Base-by-base conservation (phyloP, 2,888 invertebrate species). In the Fragum fragum region DNA sequence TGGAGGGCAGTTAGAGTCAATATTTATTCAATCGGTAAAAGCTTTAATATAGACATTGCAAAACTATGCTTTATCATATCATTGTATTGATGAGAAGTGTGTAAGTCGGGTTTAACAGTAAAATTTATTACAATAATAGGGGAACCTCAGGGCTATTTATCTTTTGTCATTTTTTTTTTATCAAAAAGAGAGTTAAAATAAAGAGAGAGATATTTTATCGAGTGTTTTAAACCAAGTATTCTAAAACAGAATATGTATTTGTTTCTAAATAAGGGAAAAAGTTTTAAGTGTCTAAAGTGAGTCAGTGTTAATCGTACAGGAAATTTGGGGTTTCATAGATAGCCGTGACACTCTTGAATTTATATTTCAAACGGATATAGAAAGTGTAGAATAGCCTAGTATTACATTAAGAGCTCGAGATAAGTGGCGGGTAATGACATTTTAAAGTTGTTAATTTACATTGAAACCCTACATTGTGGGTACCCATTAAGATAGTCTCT, bases 11-110 rank as follows among this genome's bases (percentile, higher is more conserved):
- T 68, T 55, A 82, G 82, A 82, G 82, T 82, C 82, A 82, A 82
- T 82, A 82, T 82, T 82, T 82, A 79, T 82, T 79, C 82, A 79
- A 82, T 82, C 72, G 79, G 78, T 79, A 82, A 82, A 82, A 82
- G 82, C 82, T 82, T 82, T 82, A 82, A 82, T 82, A 82, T 82
- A 82, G 82, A 82, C 82, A 82, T 78, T 76, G 76, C 82, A 82
- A 76, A 81, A 73, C 75, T 82, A 63, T 82, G 70, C 76, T 57
- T 76, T 82, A 75, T 78, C 82, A 82, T 76, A 53, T 36, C 55
- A 81, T 79, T 82, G 79, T 82, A 73, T 79, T 82, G 78, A 79
- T 82, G 82, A 70, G 42, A 66, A 42, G 26, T 36, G 71, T 23
- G 66, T 53, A 61, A 79, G 52, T 42, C 28, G 47, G 55, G 71